Evolutionary conservation across 2,888 invertebrate species (phyloP).

Genomic region (Eugnorisma glareosa): DNA sequence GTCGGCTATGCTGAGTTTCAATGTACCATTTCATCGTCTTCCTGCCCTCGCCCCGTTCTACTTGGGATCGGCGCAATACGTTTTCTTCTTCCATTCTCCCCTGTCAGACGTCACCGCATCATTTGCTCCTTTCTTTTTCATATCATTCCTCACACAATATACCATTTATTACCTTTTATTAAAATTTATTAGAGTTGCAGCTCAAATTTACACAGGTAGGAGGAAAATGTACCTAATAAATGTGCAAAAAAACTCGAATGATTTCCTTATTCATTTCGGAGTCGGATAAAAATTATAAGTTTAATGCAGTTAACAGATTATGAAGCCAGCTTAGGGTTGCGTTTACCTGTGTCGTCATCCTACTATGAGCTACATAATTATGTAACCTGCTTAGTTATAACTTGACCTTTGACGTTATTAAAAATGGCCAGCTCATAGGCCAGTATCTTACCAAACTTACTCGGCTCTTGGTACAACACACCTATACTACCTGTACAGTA

Average conservation of each 20-base stretch:
- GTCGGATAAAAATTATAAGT: slow-evolving; percentile 1
- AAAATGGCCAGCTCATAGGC: neutral
- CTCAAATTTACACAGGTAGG: slow-evolving; percentile 2
- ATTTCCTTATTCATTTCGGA: neutral
- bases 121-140: no score
- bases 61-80: no score
- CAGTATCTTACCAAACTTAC: neutral
- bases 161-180: neutral
- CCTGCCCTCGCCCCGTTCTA: no score
- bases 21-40: no score
- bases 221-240: neutral
- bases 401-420: slow-evolving; percentile 21
- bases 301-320: slow-evolving; percentile 27
- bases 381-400: slow-evolving; percentile 4
- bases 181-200: neutral
- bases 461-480: neutral
- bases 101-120: no score
- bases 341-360: neutral
- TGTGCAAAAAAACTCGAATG: neutral
- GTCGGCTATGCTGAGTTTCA: neutral
- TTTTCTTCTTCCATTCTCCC: no score
- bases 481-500: neutral
- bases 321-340: slow-evolving; percentile 14
- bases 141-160: no score
- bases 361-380: neutral